Evolutionary conservation across 1,140 invertebrate species (phyloP).

Genomic region (Paracyclopina nana): DNA sequence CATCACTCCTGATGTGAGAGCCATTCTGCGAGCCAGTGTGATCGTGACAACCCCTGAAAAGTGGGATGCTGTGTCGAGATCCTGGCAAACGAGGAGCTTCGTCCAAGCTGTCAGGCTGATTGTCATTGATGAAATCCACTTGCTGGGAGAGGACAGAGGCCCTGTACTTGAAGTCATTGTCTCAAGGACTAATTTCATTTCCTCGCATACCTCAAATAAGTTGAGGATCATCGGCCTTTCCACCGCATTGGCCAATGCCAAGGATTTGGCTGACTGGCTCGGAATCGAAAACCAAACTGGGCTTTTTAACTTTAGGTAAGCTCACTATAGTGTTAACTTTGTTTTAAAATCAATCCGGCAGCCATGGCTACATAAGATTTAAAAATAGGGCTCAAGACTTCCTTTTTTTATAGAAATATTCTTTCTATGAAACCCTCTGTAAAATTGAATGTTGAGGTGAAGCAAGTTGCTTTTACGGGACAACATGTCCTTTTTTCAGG

Average conservation of each 20-base stretch:
- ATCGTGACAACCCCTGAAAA: conserved; percentile 98
- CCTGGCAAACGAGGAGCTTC: conserved; percentile 89
- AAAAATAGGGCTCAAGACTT: no score
- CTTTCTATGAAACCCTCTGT: no score
- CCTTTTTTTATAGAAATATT: no score
- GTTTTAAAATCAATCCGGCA: no score
- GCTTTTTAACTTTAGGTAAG: conserved; percentile 94
- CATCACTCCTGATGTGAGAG: conserved; percentile 71
- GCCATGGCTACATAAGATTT: no score
- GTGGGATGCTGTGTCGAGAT: conserved; percentile 94
- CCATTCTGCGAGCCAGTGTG: conserved; percentile 61
- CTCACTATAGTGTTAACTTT: no score
- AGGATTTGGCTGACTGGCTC: conserved; percentile 90
- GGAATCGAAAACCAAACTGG: conserved; percentile 65
- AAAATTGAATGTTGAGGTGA: no score
- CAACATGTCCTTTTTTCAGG: no score
- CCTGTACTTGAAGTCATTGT: conserved; percentile 44
- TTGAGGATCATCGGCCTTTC: conserved; percentile 84
- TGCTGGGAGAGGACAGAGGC: conserved; percentile 55
- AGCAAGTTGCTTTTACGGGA: no score
- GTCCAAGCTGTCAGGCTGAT: conserved; percentile 78
- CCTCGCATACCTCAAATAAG: conserved; percentile 48
- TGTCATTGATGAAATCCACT: conserved; percentile 95
- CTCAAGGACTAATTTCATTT: conserved; percentile 67
- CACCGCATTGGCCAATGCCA: conserved; percentile 90